Evolutionary conservation across 1,140 invertebrate genomes (phyloP).

Genomic region (Lanistes nyassanus): DNA sequence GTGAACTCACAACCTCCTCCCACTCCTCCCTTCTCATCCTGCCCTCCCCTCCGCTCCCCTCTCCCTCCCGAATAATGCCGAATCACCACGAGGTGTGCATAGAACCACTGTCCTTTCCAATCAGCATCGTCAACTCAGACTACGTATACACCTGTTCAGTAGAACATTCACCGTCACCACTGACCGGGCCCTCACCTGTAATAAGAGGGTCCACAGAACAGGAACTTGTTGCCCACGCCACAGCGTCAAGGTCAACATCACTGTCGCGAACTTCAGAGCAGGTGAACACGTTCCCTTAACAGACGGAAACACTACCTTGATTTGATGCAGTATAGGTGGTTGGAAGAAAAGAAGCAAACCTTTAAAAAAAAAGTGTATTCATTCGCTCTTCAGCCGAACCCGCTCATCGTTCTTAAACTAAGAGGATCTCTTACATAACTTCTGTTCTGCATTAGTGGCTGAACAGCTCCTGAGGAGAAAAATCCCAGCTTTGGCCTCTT

Average conservation of each 20-base stretch:
- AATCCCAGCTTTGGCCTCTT: constrained; percentile 17
- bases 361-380: background rate
- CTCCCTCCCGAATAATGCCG: too few species aligned
- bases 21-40: too few species aligned
- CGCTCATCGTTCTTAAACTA: background rate
- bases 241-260: constrained; percentile 3
- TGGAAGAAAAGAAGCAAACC: too few species aligned
- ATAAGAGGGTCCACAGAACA: constrained; percentile 31
- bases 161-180: too few species aligned
- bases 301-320: background rate
- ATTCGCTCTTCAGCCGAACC: background rate
- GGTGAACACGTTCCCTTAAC: background rate
- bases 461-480: constrained; percentile 28
- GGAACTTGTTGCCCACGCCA: constrained; percentile 28
- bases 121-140: too few species aligned
- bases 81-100: too few species aligned
- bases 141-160: too few species aligned
- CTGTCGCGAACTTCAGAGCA: constrained; percentile 2
- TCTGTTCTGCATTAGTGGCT: background rate
- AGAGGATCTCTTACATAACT: constrained; percentile 9
- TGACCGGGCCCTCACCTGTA: constrained; percentile 26
- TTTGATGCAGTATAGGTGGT: too few species aligned
- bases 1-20: constrained; percentile 19
- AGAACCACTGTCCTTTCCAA: too few species aligned
- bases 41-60: too few species aligned